Evolutionary conservation across 2,797 vertebrate genomes (phyloP), one percentile per base, ranked within the genome.

Genomic region (Remorina albescens): DNA sequence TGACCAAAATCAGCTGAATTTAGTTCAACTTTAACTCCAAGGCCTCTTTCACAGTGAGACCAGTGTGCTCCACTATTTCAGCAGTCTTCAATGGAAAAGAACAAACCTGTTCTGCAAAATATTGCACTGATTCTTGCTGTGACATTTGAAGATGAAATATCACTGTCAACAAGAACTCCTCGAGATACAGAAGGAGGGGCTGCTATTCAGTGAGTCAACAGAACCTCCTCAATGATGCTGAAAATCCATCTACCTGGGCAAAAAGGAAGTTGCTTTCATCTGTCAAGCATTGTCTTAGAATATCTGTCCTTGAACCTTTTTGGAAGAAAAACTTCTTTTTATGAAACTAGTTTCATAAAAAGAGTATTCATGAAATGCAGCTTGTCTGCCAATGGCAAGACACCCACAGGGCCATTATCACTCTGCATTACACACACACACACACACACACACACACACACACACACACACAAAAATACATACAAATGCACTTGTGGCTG

Each of bases 351-450:
- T 87, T 88, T 73, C 88, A 90, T 92, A n/a, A n/a, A n/a, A n/a
- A n/a, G 83, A 80, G 84, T 90, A 93, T 94, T 92, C 88, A 91
- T 92, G 85, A 88, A 92, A 91, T 89, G 84, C 90, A 81, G 82
- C 76, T 57, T 69, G 71, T 85, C 89, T 88, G 89, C 88, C 89
- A 89, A 86, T 86, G 81, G 84, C 81, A 80, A 86, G 74, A 80
- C 82, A 88, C 87, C 88, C 83, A 82, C 82, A 83, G 88, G 89
- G 91, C 85, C 73, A 89, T 90, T 89, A 89, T 86, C 83, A 84
- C 81, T 80, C 67, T 1, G 59, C 77, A 80, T 82, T 85, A 76
- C 76, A 76, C 79, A 74, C 74, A 83, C 78, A 83, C n/a, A n/a
- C n/a, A n/a, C n/a, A n/a, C n/a, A 83, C 78, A 83, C n/a, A n/a